Evolutionary conservation across 1,140 invertebrate species (phyloP).

Genomic region (Microplitis demolitor): DNA sequence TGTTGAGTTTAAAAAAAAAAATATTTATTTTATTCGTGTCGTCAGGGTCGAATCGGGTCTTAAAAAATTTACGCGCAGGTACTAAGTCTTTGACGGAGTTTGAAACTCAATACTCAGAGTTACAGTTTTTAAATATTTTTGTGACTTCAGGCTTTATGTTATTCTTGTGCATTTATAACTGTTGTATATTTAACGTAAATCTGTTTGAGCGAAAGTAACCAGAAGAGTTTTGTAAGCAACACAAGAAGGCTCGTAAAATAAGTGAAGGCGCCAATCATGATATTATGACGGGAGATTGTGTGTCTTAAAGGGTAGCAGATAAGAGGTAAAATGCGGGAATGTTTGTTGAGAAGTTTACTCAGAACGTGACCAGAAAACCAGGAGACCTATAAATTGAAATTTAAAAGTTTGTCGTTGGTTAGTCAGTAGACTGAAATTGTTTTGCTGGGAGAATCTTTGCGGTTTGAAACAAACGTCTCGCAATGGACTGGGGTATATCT

Average conservation of each 20-base stretch:
- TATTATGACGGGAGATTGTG: constrained; percentile 15
- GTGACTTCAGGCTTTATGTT: too few species aligned
- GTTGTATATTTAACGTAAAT: too few species aligned
- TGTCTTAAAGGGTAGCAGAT: background rate
- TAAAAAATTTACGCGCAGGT: too few species aligned
- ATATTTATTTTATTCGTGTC: too few species aligned
- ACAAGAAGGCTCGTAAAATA: background rate
- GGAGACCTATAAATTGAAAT: background rate
- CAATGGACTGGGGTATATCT: background rate
- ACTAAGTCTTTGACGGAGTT: too few species aligned
- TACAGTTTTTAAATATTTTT: too few species aligned
- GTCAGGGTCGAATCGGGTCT: too few species aligned
- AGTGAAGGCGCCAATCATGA: constrained; percentile 12
- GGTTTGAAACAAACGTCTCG: background rate
- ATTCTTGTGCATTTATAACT: too few species aligned
- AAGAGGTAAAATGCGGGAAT: background rate
- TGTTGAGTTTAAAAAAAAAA: too few species aligned
- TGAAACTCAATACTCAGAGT: too few species aligned
- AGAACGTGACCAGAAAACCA: constrained; percentile 10
- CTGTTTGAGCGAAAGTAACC: background rate
- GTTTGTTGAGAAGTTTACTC: background rate
- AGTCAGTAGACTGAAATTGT: background rate
- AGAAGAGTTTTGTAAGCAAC: background rate
- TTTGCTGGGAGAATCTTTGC: background rate
- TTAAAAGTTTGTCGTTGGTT: background rate